phyloP scores from a whole-genome alignment of 2,888 invertebrate species.

The Platerodrilus igneus region DNA sequence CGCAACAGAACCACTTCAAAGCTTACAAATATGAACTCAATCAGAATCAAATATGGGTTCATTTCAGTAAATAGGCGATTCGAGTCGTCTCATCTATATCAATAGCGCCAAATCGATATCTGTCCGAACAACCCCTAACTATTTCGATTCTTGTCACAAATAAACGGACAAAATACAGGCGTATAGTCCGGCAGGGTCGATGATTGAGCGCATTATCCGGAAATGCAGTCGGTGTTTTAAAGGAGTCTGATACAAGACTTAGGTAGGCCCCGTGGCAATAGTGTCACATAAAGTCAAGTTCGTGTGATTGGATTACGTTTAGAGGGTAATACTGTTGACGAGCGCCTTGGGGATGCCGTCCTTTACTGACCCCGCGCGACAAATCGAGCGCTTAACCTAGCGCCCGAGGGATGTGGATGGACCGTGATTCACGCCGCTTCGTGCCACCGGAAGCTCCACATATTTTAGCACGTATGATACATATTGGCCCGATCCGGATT shows the following conservation, averaged over 20 bases:
- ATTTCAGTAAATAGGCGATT: conserved; percentile 42
- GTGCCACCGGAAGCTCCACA: conserved; percentile 38
- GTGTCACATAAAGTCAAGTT: conserved; percentile 38
- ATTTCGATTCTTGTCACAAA: conserved; percentile 34
- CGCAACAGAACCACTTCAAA: conserved; percentile 40
- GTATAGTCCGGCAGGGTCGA: conserved; percentile 21
- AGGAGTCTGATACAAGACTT: conserved; percentile 30
- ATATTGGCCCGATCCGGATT: conserved; percentile 28
- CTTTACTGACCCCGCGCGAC: conserved; percentile 51
- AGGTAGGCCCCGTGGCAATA: conserved; percentile 33
- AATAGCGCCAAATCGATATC: conserved; percentile 31
- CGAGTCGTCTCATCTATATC: conserved; percentile 28
- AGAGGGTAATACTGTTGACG: conserved; percentile 57
- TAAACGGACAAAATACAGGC: conserved; percentile 33
- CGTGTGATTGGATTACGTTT: conserved; percentile 64
- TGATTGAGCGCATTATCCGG: conserved; percentile 31
- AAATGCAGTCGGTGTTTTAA: conserved; percentile 22
- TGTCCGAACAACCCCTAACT: conserved; percentile 27
- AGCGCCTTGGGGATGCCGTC: conserved; percentile 55
- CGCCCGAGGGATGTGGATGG: conserved; percentile 32
- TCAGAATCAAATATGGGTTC: conserved; percentile 46
- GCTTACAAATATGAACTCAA: conserved; percentile 42
- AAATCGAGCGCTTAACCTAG: conserved; percentile 50
- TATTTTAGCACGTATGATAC: conserved; percentile 44
- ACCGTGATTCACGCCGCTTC: conserved; percentile 23